Base-by-base conservation (phyloP, 2,797 vertebrate species). In the Xenops minutus region DNA sequence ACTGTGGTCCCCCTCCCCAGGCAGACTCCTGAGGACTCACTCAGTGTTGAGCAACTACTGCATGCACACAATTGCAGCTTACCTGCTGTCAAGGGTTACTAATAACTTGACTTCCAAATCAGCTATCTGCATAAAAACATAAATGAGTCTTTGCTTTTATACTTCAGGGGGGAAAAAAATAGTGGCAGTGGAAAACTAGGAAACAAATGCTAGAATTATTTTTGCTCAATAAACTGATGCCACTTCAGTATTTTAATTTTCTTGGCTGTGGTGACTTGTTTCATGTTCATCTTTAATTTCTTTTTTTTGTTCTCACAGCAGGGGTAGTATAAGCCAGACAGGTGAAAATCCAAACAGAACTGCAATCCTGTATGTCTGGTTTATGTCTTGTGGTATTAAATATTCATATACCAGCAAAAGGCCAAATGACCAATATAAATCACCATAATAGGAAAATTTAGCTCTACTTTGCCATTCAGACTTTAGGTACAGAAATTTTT, bases 1-100 rank as follows among this genome's bases (percentile, higher is more conserved):
- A 30, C 12, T 27, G 1, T 0, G 0, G 10, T 56, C 5, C 15
- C n/a, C 22, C 54, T 64, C 26, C 36, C 34, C 56, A 54, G 51
- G 68, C 51, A 77, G 55, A 18, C 46, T 23, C 27, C 34, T 20
- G 14, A 26, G n/a, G 20, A 32, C 9, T 23, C n/a, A n/a, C 32
- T 32, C 34, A 41, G 14, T 20, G n/a, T 9, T 61, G 22, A 64
- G 34, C n/a, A 55, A 3, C 27, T 43, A 3, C 68, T 58, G 54
- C 21, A 37, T 3, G 34, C 12, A 36, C 9, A 34, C 9, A 52
- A 2, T 13, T 5, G 8, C 63, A 59, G 22, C 27, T 78, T 71
- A 81, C 10, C 30, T 67, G 44, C 34, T 55, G 22, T 26, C 36
- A 27, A 64, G 41, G 13, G 36, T 26, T 22, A 24, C 30, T 39